These are phyloP conservation scores for Heliconius hewitsoni DNA, from an alignment of 1,140 invertebrate genomes.

Conservation along the genomic window DNA sequence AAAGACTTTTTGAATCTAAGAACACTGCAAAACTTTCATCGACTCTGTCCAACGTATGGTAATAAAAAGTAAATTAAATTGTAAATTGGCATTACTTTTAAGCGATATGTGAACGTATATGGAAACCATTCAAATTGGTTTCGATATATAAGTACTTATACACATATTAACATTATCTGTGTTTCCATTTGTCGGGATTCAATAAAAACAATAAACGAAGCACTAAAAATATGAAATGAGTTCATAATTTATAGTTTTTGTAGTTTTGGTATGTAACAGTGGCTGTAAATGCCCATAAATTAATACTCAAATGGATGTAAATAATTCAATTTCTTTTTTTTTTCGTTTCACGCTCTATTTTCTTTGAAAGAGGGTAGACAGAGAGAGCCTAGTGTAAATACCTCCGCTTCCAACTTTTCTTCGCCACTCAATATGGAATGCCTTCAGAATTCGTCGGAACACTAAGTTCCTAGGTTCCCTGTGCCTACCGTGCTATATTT, in stretches of 20 bases:
- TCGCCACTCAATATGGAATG: too few species aligned
- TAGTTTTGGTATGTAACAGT: not conserved
- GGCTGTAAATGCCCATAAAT: not conserved
- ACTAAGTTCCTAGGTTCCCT: too few species aligned
- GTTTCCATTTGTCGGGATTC: not conserved
- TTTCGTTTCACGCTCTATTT: not conserved
- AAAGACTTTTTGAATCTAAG: not conserved
- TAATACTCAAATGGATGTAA: not conserved
- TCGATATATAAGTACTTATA: not conserved
- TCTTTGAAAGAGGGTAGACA: too few species aligned
- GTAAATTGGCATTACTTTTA: conserved; percentile 3
- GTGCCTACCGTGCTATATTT: too few species aligned
- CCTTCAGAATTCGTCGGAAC: too few species aligned
- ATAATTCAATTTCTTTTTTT: not conserved
- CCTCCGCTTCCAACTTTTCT: too few species aligned
- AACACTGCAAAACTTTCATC: not conserved
- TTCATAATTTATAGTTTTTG: not conserved
- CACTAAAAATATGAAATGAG: not conserved
- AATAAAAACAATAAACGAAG: conserved; percentile 6
- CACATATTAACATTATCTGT: not conserved
- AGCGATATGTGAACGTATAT: not conserved
- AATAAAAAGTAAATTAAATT: conserved; percentile 13
- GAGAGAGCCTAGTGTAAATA: too few species aligned
- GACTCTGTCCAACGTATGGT: not conserved
- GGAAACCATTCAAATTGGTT: conserved; percentile 10